Conservation (phyloP, 2,888 invertebrate genomes). For the Troides oblongomaculatus region DNA sequence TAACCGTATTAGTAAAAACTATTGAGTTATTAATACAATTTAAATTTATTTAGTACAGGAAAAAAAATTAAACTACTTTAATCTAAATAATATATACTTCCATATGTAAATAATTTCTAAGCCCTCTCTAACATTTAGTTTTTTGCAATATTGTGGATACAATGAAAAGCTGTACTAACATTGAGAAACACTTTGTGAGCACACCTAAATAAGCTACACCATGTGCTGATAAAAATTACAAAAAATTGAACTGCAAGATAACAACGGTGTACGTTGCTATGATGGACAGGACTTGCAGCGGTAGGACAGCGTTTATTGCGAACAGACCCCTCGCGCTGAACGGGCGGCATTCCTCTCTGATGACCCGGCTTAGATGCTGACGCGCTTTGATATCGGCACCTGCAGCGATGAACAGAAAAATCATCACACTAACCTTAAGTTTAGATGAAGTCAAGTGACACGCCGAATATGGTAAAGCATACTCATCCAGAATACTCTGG, state of each 20-base stretch:
- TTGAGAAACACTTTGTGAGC: no score
- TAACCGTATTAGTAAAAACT: no score
- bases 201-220: no score
- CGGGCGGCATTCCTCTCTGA: neutral
- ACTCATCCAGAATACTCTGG: neutral
- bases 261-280: conserved; percentile 7
- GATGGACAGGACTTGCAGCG: neutral
- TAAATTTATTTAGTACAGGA: no score
- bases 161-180: no score
- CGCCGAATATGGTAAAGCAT: neutral
- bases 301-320: neutral
- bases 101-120: no score
- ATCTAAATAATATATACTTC: no score
- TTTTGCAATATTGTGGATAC: no score
- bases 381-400: neutral
- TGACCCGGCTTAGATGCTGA: neutral
- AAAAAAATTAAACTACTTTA: no score
- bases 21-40: no score
- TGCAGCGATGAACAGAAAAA: no score
- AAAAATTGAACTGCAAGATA: conserved; percentile 4
- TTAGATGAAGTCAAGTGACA: neutral
- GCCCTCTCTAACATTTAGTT: no score
- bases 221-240: neutral
- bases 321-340: conserved; percentile 1
- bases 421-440: neutral